A percentile compares a stretch with the other conserved stretches of the same genome.
These are phyloP conservation scores for Struthidea cinerea DNA, from an alignment of 2,113 vertebrate genomes.

Conservation along the genomic window DNA sequence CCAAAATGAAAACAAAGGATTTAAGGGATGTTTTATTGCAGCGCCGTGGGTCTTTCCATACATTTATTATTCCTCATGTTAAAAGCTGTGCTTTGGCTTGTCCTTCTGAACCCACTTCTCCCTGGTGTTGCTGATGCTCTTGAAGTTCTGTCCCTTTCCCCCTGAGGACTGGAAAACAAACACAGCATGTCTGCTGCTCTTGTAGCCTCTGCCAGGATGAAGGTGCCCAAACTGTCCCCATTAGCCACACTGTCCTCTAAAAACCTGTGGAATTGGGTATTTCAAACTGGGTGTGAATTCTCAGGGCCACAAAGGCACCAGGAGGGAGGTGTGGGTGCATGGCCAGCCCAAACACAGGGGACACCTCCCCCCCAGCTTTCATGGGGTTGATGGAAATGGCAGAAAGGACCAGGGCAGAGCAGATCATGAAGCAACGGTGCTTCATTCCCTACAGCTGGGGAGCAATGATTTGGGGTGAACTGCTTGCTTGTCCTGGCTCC, in stretches of 20 bases:
- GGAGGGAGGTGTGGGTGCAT: rapidly evolving
- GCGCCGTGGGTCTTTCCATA: neutral
- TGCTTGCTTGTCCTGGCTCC: neutral
- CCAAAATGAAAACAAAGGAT: slow-evolving; percentile 23
- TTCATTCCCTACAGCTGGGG: rapidly evolving
- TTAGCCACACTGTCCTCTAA: neutral
- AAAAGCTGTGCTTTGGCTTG: neutral
- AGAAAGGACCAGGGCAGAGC: neutral
- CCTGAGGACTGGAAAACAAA: neutral
- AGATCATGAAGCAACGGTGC: neutral
- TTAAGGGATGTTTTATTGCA: neutral
- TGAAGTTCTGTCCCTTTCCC: neutral
- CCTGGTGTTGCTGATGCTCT: neutral
- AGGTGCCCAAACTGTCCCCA: neutral
- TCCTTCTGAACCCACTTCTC: neutral
- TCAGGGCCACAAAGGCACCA: neutral
- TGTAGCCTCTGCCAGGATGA: neutral
- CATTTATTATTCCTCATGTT: neutral
- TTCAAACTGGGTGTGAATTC: neutral
- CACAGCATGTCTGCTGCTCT: rapidly evolving
- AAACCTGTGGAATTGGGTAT: neutral
- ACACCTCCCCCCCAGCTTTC: neutral
- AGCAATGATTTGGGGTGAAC: neutral
- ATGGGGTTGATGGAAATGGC: neutral
- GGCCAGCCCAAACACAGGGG: rapidly evolving